Base-by-base conservation (phyloP, 2,888 invertebrate genomes). In the Linnaemya tessellans region DNA sequence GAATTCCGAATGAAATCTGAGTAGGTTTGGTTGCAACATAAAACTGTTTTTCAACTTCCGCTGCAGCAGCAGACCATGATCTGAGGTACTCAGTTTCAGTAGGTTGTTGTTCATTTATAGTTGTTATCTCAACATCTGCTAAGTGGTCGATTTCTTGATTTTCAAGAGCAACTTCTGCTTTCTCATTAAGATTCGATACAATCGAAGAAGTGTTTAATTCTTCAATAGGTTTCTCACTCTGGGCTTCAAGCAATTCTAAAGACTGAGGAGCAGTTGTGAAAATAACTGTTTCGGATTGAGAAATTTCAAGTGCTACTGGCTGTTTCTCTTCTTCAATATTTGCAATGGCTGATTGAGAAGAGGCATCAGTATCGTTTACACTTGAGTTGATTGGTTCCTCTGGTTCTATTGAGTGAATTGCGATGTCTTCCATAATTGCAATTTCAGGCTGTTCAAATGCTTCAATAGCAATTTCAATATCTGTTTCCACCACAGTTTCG, bases 31-130 rank as follows among this genome's bases (percentile, higher is more conserved):
- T 60, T 13, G 8, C 18, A 0, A 20, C 9, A 49, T 38, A n/a
- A n/a, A 80, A 15, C 25, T 74, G 82, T 1, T 78, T 64, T 60
- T 83, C 82, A 65, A 83, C 58, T 81, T 84, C 87, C 10, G 84
- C 80, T 22, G 84, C 79, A 56, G 82, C 82, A 13, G 41, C 80
- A 1, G 86, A 86, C 68, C 86, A 82, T 43, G 78, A 86, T n/a
- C 84, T 81, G 11, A 87, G n/a, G 35, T 79, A 87, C 60, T 13
- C 71, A 43, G 71, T 3, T 9, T 71, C 75, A 3, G 13, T 11
- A 18, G 4, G 7, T 4, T 67, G 18, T 13, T 18, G 67, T 15
- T 49, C 8, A 22, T 1, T n/a, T 62, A 15, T 13, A 2, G 10
- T 38, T 15, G 22, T 0, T 20, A 5, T 15, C 15, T n/a, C 41